Evolutionary conservation across 2,113 vertebrate genomes (phyloP).

Genomic region (Blennius ocellaris): DNA sequence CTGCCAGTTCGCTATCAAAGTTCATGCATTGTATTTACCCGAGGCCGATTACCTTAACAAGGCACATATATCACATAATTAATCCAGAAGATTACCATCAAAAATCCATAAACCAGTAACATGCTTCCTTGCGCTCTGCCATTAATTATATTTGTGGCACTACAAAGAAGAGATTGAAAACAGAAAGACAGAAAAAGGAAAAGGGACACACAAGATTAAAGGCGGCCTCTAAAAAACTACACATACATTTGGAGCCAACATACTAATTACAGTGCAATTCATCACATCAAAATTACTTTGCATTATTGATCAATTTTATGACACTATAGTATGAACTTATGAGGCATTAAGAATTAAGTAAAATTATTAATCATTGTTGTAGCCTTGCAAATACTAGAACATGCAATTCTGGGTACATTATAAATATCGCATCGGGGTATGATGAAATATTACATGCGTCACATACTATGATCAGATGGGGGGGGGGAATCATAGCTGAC

Average conservation of each 20-base stretch:
- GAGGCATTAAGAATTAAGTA: conserved; percentile 18
- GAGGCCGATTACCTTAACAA: conserved; percentile 83
- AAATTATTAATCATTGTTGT: no score
- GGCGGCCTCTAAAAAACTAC: conserved; percentile 19
- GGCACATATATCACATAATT: conserved; percentile 86
- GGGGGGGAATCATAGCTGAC: conserved; percentile 30
- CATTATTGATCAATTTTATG: conserved; percentile 37
- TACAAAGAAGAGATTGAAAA: conserved; percentile 65
- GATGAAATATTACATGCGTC: no score
- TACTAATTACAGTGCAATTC: conserved; percentile 39
- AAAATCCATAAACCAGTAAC: conserved; percentile 84
- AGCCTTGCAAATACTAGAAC: neutral
- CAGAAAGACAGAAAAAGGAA: conserved; percentile 20
- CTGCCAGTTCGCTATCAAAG: conserved; percentile 81
- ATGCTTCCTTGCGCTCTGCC: conserved; percentile 74
- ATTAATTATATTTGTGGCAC: conserved; percentile 80
- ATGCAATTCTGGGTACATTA: neutral
- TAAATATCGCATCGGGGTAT: no score
- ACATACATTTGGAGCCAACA: conserved; percentile 46
- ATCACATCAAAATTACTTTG: conserved; percentile 49
- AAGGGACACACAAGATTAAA: conserved; percentile 8
- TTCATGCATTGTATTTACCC: conserved; percentile 84
- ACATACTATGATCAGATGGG: no score
- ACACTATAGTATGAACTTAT: neutral
- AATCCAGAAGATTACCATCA: conserved; percentile 84